Base-by-base conservation (phyloP, 1,140 invertebrate species). In the Olivierus martensii region DNA sequence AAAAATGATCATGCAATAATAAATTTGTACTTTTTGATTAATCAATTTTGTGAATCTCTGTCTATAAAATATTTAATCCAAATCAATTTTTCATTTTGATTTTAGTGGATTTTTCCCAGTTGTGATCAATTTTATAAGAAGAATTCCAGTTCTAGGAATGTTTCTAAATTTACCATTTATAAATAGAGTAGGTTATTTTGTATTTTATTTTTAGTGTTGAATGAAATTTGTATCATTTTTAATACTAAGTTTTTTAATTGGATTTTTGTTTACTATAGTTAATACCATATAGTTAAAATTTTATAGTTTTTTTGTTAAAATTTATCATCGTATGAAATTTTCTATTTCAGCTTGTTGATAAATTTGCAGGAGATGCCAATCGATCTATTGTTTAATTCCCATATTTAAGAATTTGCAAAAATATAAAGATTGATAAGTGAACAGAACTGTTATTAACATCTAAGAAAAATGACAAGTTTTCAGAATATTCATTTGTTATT, bases 51-150 rank as follows among this genome's bases (percentile, higher is more conserved):
- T n/a, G n/a, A n/a, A n/a, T n/a, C n/a, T n/a, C n/a, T n/a, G n/a
- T n/a, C n/a, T n/a, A n/a, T n/a, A n/a, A n/a, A n/a, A n/a, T n/a
- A n/a, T n/a, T n/a, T n/a, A n/a, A n/a, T n/a, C n/a, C n/a, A 46
- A 46, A 51, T 45, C 41, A 17, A 14, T 51, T 56, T 50, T 37
- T 50, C 42, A 59, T 62, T 59, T 52, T 59, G 59, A 67, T 69
- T 66, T 38, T 62, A 78, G 78, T 66, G 79, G 79, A 19, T 82
- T 81, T 62, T 73, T 82, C 62, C 79, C 80, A 19, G 76, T 78
- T 45, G 77, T 72, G 39, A 68, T 81, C n/a, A 77, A 77, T 62
- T 80, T 82, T 63, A 63, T 81, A 47, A 63, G 77, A 61, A 64
- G 77, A 59, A 69, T 82, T 53, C 80, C 79, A 49, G 69, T 80